These are phyloP conservation scores for Stichopus chloronotus DNA, from an alignment of 35 echinoderm and acorn worm genomes.

Conservation along the genomic window DNA sequence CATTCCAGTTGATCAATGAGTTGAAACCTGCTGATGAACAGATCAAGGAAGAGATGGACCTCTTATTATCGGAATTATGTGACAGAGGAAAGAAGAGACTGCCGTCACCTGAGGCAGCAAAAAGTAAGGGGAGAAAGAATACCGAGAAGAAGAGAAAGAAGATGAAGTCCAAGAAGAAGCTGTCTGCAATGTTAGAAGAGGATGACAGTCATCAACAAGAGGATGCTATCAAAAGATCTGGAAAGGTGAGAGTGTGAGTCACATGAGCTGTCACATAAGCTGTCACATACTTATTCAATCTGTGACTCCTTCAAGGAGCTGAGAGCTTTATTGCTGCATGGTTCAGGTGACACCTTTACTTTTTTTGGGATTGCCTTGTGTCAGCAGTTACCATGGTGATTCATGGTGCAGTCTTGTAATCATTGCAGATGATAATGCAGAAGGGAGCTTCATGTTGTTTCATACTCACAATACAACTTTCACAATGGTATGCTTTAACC, in stretches of 20 bases:
- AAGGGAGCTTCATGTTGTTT: too few relatives aligned
- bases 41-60: conserved; percentile 69
- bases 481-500: too few relatives aligned
- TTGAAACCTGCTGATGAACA: conserved; percentile 82
- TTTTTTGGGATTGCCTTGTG: too few relatives aligned
- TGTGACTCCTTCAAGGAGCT: too few relatives aligned
- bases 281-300: not conserved
- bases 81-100: not conserved
- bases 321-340: too few relatives aligned
- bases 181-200: conserved; percentile 29
- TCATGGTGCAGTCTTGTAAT: too few relatives aligned
- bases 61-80: conserved; percentile 18
- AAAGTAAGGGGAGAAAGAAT: not conserved
- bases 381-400: too few relatives aligned
- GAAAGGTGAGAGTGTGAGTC: not conserved
- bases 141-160: not conserved
- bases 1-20: conserved; percentile 80
- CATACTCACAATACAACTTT: too few relatives aligned
- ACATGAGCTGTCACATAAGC: not conserved
- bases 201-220: not conserved
- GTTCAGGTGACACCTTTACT: too few relatives aligned
- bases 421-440: too few relatives aligned
- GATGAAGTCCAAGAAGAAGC: conserved; percentile 42
- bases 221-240: not conserved
- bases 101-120: not conserved